Conservation (phyloP, 1,140 invertebrate species). For the Hetaerina americana region DNA sequence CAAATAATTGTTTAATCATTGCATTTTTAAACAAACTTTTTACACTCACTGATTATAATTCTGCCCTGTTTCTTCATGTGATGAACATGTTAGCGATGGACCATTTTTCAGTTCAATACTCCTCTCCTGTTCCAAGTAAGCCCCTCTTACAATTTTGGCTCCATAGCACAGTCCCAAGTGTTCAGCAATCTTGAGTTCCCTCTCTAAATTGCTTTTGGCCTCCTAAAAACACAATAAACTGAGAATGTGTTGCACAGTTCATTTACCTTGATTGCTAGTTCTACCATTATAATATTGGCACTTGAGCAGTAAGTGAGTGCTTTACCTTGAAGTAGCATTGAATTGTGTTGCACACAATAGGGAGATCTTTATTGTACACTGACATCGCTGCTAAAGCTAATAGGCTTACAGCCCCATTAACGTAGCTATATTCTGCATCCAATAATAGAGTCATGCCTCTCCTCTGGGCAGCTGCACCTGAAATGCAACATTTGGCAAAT, state of each 20-base stretch:
- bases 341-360: slow-evolving; percentile 23
- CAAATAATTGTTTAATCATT: too few relatives aligned
- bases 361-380: slow-evolving; percentile 20
- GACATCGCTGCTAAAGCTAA: slow-evolving; percentile 25
- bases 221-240: too few relatives aligned
- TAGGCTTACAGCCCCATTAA: slow-evolving; percentile 25
- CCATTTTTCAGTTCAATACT: slow-evolving; percentile 3
- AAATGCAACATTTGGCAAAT: too few relatives aligned
- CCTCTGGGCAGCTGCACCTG: neutral
- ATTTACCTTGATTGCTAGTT: too few relatives aligned
- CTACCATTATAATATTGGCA: too few relatives aligned
- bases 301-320: too few relatives aligned
- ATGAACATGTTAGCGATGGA: neutral
- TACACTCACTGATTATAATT: slow-evolving; percentile 9
- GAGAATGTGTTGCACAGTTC: too few relatives aligned
- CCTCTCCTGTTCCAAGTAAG: slow-evolving; percentile 29
- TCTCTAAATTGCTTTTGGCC: slow-evolving; percentile 11
- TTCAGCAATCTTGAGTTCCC: slow-evolving; percentile 18
- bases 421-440: slow-evolving; percentile 28
- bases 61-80: slow-evolving; percentile 7
- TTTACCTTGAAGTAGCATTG: slow-evolving; percentile 27
- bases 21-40: neutral
- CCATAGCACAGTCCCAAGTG: slow-evolving; percentile 24
- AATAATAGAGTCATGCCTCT: slow-evolving; percentile 20
- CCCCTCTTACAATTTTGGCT: slow-evolving; percentile 29